These are phyloP conservation scores for Sarcophaga subvicina DNA, from an alignment of 2,888 invertebrate species.

Conservation along the genomic window DNA sequence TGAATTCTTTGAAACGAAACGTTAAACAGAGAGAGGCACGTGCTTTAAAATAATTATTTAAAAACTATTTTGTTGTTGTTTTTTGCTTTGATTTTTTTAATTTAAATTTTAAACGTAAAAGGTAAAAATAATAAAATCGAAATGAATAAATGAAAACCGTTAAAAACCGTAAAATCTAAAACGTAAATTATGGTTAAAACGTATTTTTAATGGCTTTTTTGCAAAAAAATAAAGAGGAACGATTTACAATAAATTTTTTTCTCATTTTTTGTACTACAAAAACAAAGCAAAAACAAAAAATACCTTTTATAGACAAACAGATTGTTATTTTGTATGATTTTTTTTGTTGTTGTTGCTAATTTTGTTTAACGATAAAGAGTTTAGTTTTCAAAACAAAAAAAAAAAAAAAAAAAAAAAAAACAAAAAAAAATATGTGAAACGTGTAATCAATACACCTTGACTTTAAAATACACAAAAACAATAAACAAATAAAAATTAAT, in stretches of 20 bases:
- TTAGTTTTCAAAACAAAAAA: neutral
- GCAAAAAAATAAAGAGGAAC: no score
- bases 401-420: neutral
- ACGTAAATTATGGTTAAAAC: constrained; percentile 53
- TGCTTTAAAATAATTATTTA: constrained; percentile 33
- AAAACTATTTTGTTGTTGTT: constrained; percentile 28
- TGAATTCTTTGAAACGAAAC: no score
- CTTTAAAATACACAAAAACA: constrained; percentile 2
- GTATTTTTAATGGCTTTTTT: constrained; percentile 20
- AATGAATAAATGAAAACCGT: constrained; percentile 9
- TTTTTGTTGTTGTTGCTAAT: constrained; percentile 15
- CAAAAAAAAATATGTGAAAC: neutral
- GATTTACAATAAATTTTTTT: no score
- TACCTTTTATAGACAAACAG: constrained; percentile 36
- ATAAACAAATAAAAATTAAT: neutral
- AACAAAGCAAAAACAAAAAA: neutral
- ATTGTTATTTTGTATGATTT: neutral
- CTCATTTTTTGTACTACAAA: no score
- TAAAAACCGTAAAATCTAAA: constrained; percentile 28
- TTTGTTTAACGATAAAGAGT: constrained; percentile 12
- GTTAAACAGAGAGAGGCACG: constrained; percentile 21
- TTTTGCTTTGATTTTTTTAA: neutral
- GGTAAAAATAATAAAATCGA: neutral
- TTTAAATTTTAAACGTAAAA: neutral
- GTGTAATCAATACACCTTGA: constrained; percentile 27